Percentiles rank a stretch among this genome's conserved stretches.
Evolutionary conservation across 2,113 vertebrate species (phyloP).

Genomic region (Carollia perspicillata): DNA sequence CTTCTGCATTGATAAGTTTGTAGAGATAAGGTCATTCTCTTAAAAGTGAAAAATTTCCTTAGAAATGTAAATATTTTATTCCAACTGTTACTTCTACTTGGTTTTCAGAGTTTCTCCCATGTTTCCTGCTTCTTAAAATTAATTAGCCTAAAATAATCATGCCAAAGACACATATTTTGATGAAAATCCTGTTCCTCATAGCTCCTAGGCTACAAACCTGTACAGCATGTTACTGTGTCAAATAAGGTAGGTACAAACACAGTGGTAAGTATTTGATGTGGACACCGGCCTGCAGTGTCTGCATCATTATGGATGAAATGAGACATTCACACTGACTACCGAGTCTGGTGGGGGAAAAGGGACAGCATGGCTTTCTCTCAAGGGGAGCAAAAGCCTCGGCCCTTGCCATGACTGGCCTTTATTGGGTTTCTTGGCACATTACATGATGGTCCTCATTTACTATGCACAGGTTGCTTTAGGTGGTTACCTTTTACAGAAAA

Average conservation of each 20-base stretch:
- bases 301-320: too few relatives aligned
- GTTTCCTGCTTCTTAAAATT: neutral
- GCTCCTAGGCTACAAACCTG: neutral
- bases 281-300: too few relatives aligned
- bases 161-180: neutral
- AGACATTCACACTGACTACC: too few relatives aligned
- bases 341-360: too few relatives aligned
- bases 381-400: too few relatives aligned
- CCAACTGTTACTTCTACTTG: too few relatives aligned
- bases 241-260: neutral
- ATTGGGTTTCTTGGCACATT: too few relatives aligned
- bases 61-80: neutral
- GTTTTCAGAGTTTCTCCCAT: neutral
- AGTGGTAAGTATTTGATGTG: neutral
- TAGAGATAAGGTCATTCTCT: neutral
- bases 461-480: too few relatives aligned
- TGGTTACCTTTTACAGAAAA: too few relatives aligned
- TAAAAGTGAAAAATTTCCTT: neutral
- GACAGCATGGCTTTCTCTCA: too few relatives aligned
- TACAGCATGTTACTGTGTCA: neutral
- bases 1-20: neutral
- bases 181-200: neutral
- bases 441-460: too few relatives aligned
- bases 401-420: too few relatives aligned
- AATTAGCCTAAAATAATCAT: neutral